Evolutionary conservation across 2,113 vertebrate genomes (phyloP), one percentile per base, ranked within the genome.

Genomic region (Cricetomys ansorgei): DNA sequence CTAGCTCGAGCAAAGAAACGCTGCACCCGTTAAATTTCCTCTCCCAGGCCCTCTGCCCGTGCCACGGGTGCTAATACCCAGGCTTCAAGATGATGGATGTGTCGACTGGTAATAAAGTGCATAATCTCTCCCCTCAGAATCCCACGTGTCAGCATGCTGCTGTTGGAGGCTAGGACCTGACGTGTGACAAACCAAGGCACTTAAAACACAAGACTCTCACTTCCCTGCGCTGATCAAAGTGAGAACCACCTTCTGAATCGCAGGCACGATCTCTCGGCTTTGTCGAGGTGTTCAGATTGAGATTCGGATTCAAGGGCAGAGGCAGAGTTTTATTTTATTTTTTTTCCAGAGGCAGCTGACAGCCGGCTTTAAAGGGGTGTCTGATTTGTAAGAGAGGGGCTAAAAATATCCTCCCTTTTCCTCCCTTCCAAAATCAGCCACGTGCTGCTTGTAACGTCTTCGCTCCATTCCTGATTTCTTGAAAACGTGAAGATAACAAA

Each of bases 61-160:
- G 88, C 72, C 72, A 23, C 48, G 43, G 2, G 85, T 90, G 89
- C 76, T 83, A 88, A 70, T 91, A 69, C 57, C 65, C 57, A 76
- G 12, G 72, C 34, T 76, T 86, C 45, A 48, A 11, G 43, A 93
- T 91, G 97, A 96, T 34, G 37, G 90, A 95, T 96, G 92, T 92
- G 85, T 64, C 65, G 55, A 43, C 31, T 40, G 88, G 79, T 70
- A 92, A 96, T 93, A 93, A 96, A 53, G 76, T 94, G 80, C 50
- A 27, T 88, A 89, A 95, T 92, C 94, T 89, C 94, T 96, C 94
- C 92, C 88, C 86, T 96, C 67, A 72, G 97, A 97, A 90, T 79
- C 88, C 92, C 59, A 48, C 87, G 75, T 92, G 92, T 93, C 89
- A 93, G 94, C 80, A 67, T 8, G 40, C 94, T 88, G 43, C 45